Evolutionary conservation across 2,113 vertebrate genomes (phyloP), one percentile per base, ranked within the genome.

Genomic region (Eurypyga helias): DNA sequence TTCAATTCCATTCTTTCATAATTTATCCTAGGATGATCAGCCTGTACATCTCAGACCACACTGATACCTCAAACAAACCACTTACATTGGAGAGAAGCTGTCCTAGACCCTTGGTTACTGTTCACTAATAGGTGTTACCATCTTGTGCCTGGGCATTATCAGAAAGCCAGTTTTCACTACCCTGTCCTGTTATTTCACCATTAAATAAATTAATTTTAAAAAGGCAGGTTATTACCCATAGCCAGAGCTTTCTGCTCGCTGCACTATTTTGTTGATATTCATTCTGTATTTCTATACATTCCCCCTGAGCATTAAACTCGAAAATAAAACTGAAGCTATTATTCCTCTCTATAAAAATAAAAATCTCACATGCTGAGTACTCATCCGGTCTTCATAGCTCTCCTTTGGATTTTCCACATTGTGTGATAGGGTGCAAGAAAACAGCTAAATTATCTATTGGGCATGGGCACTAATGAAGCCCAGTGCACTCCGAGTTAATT

Each of bases 291-390:
- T 96, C 93, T 95, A 52, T 75, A 85, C 55, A 45, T 91, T 81
- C 55, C 95, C 81, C 46, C 48, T 71, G 85, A 93, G 93, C 79
- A 77, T 1, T 91, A 84, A 88, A 78, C 71, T 90, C 72, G 83
- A 92, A 96, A 97, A 96, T 94, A 97, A 97, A 97, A 92, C 87
- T 77, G 81, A 73, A 90, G 81, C 92, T 95, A 93, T 91, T 91
- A 95, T 91, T 97, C 80, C 92, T 82, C 29, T 82, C 85, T 51
- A 92, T 84, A 88, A 96, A 96, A 96, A 93, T 97, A 94, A 96
- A 95, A 96, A 90, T 79, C 72, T 96, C 83, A 84, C 90, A 95
- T 58, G 76, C 94, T 92, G 94, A 73, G 95, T 85, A 43, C 85
- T 96, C 85, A 70, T 96, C 78, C 17, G 0, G 93, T 66, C 89